Evolutionary conservation across 2,888 invertebrate genomes (phyloP).

Genomic region (Oscheius myriophilus): DNA sequence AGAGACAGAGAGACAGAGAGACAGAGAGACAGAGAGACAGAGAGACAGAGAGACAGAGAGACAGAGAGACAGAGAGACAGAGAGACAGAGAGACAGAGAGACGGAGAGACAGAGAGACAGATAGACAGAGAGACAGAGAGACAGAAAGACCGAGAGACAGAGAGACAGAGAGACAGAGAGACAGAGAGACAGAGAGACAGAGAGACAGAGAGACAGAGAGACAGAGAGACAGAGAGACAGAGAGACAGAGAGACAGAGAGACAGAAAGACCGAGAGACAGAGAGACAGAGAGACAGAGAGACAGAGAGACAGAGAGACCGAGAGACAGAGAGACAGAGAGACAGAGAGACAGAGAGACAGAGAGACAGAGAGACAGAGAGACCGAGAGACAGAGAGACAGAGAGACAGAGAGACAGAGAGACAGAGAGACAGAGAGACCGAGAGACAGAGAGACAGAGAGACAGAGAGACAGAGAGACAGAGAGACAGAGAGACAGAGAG

Average conservation of each 20-base stretch:
- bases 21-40: slow-evolving; percentile 1
- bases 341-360: neutral
- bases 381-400: neutral
- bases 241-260: neutral
- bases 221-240: neutral
- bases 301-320: slow-evolving; percentile 2
- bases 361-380: neutral
- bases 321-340: neutral
- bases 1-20: neutral
- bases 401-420: slow-evolving; percentile 4
- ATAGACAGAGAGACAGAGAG: neutral
- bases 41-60: neutral
- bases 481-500: neutral
- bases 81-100: neutral
- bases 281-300: neutral
- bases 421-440: neutral
- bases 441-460: slow-evolving; percentile 7
- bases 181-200: neutral
- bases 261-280: neutral
- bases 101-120: neutral
- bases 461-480: neutral
- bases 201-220: neutral
- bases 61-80: neutral
- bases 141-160: neutral
- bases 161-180: slow-evolving; percentile 1